A percentile compares a stretch with the other conserved stretches of the same genome.
Evolutionary conservation across 2,113 vertebrate genomes (phyloP).

Genomic region (Ammodytes dubius): DNA sequence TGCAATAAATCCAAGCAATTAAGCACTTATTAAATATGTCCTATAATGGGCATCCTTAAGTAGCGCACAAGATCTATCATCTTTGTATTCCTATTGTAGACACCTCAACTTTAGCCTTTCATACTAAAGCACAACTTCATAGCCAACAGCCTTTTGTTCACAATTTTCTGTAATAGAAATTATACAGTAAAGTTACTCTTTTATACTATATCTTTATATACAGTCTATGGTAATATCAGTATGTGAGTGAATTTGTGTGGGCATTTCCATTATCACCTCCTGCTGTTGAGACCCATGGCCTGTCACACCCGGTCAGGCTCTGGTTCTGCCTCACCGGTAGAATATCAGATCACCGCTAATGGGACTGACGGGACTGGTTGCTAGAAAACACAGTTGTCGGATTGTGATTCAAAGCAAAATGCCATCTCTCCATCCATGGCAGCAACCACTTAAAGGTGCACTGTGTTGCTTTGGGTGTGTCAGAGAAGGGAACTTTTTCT

Average conservation of each 20-base stretch:
- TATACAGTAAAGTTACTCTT: neutral
- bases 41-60: neutral
- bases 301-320: constrained; percentile 78
- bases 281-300: constrained; percentile 83
- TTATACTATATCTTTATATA: no score
- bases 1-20: no score
- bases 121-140: neutral
- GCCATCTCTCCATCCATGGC: constrained; percentile 83
- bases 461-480: neutral
- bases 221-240: neutral
- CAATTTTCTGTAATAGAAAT: neutral
- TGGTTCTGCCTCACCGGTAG: constrained; percentile 26
- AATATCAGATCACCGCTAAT: constrained; percentile 87
- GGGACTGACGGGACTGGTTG: constrained; percentile 68
- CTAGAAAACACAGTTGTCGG: constrained; percentile 74
- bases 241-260: neutral
- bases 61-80: constrained; percentile 16
- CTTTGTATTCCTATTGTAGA: neutral
- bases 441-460: constrained; percentile 64
- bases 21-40: no score
- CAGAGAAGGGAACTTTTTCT: no score
- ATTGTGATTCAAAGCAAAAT: constrained; percentile 87
- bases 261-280: constrained; percentile 51
- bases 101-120: neutral
- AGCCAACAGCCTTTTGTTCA: neutral